phyloP scores from a whole-genome alignment of 1,140 invertebrate genomes.

The Papilio glaucus region DNA sequence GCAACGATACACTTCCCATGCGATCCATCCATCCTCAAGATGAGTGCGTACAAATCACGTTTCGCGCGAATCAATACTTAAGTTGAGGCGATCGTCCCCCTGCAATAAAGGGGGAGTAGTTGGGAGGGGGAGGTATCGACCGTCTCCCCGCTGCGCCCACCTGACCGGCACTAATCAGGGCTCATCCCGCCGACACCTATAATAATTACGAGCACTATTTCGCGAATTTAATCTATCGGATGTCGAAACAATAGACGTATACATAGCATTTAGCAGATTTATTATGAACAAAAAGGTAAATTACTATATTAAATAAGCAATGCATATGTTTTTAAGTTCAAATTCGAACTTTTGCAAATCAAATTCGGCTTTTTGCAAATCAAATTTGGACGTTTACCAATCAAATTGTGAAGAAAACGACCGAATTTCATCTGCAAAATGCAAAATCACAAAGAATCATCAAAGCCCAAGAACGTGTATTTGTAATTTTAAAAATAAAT shows the following conservation, averaged over 20 bases:
- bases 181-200: constrained; percentile 79
- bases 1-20: constrained; percentile 42
- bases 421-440: too few species aligned
- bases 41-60: constrained; percentile 83
- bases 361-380: too few species aligned
- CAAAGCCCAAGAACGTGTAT: too few species aligned
- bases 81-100: constrained; percentile 80
- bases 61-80: constrained; percentile 83
- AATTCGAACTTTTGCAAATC: too few species aligned
- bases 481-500: too few species aligned
- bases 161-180: constrained; percentile 81
- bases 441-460: too few species aligned
- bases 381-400: too few species aligned
- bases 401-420: too few species aligned
- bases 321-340: too few species aligned
- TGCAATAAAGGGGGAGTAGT: constrained; percentile 71
- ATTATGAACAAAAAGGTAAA: constrained; percentile 20
- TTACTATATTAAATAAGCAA: not conserved
- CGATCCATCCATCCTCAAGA: constrained; percentile 66
- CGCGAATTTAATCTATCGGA: constrained; percentile 35
- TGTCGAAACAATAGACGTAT: not conserved
- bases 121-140: constrained; percentile 67
- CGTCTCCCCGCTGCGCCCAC: constrained; percentile 61
- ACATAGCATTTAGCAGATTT: not conserved
- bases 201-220: constrained; percentile 70